Evolutionary conservation across 2,113 vertebrate species (phyloP).

Genomic region (western clawed frog (Xenopus tropicalis)): DNA sequence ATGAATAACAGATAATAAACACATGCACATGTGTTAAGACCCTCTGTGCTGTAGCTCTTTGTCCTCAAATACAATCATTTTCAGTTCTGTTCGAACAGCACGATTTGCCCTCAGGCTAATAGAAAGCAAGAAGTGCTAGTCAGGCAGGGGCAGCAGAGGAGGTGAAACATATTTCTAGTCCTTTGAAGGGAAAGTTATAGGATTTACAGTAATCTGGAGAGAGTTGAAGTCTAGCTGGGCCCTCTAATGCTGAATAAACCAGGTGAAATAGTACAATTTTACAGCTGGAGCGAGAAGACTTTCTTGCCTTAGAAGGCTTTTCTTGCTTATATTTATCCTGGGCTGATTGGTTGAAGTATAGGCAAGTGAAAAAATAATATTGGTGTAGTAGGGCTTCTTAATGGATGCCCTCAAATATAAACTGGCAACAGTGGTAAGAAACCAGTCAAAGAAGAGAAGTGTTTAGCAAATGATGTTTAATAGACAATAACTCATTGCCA

Average conservation of each 20-base stretch:
- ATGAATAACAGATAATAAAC: slow-evolving; percentile 76
- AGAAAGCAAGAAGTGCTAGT: slow-evolving; percentile 56
- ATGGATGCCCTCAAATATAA: too few species aligned
- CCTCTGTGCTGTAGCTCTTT: slow-evolving; percentile 73
- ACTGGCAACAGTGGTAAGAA: too few species aligned
- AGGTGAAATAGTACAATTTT: slow-evolving; percentile 63
- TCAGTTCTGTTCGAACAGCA: slow-evolving; percentile 69
- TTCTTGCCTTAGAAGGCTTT: too few species aligned
- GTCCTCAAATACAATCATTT: slow-evolving; percentile 69
- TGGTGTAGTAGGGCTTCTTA: too few species aligned
- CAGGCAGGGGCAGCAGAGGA: slow-evolving; percentile 61
- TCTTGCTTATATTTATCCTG: too few species aligned
- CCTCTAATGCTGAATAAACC: slow-evolving; percentile 65
- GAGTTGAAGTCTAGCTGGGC: slow-evolving; percentile 62
- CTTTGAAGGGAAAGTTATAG: slow-evolving; percentile 72
- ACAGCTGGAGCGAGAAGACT: slow-evolving; percentile 36
- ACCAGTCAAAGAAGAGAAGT: too few species aligned
- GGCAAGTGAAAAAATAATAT: too few species aligned
- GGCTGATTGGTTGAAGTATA: too few species aligned
- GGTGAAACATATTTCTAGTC: slow-evolving; percentile 64
- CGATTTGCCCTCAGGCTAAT: slow-evolving; percentile 63
- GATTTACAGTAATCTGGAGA: slow-evolving; percentile 67
- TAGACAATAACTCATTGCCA: too few species aligned
- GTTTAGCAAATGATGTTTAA: too few species aligned
- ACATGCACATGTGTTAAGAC: slow-evolving; percentile 73